Evolutionary conservation across 2,888 invertebrate genomes (phyloP), one percentile per base, ranked within the genome.

Genomic region (Mystacides longicornis): DNA sequence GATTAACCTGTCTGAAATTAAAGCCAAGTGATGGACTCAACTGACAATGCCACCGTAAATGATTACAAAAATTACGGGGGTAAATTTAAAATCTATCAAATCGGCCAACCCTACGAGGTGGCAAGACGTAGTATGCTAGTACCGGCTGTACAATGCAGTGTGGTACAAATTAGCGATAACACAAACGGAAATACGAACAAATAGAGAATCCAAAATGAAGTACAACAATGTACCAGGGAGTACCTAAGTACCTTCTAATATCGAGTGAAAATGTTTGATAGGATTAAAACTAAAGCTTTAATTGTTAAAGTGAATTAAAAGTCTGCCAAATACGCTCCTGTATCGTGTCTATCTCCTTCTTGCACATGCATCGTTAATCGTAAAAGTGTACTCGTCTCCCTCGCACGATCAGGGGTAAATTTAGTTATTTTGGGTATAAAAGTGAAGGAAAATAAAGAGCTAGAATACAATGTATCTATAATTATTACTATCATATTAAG

Each of bases 241-340:
- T 27, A 27, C 27, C 7, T 27, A 27, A 11, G 27, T 27, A 27
- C 27, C 27, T 27, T 37, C 7, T 7, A 7, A 37, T 37, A 37
- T 37, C 37, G 37, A 37, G 37, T 37, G 52, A 55, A 61, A 59
- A 61, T 60, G 62, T 58, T 62, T 62, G 62, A 62, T 62, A 56
- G 62, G 62, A 62, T 62, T 62, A 62, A 60, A 62, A 62, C 60
- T 62, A 60, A 59, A 58, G 62, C 60, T 62, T 57, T 62, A 62
- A 62, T 62, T 62, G 62, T 57, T 60, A 60, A 62, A 62, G 62
- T 62, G 62, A 62, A 62, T 62, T 62, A 62, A 62, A 62, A 62
- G 62, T 57, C 55, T 16, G 4, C 37, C 16, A 3, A 14, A n/a
- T 16, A 14, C 37, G 16, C 37, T 7, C 7, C 7, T 14, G 37